Percentiles rank a stretch among this genome's conserved stretches.
Evolutionary conservation across 2,113 vertebrate species (phyloP).

Genomic region (Albula glossodonta): DNA sequence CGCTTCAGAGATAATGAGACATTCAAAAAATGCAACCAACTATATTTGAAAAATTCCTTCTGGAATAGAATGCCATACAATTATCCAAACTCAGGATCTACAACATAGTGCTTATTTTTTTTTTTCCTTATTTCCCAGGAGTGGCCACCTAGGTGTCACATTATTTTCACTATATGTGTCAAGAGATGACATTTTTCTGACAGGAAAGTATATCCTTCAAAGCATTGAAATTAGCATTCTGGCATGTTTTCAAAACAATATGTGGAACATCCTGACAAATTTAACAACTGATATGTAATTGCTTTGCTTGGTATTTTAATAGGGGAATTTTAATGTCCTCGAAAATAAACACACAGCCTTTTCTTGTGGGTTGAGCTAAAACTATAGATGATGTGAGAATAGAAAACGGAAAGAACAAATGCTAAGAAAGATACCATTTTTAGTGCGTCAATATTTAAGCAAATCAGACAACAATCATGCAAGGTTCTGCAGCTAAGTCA

Average conservation of each 20-base stretch:
- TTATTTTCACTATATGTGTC: background rate
- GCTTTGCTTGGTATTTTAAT: background rate
- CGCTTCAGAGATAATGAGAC: background rate
- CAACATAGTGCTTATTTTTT: background rate
- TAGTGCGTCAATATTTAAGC: background rate
- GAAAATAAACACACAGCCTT: background rate
- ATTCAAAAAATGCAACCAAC: background rate
- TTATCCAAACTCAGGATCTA: background rate
- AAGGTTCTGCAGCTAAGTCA: background rate
- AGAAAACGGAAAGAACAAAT: background rate
- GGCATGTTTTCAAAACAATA: background rate
- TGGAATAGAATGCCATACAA: background rate
- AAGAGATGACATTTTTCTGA: background rate
- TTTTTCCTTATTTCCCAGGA: background rate
- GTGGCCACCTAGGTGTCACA: background rate
- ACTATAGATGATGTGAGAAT: background rate
- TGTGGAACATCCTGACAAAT: background rate
- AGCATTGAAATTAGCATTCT: background rate
- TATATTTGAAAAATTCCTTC: background rate
- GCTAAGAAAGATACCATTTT: background rate
- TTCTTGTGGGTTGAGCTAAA: background rate
- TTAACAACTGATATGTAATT: background rate
- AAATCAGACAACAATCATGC: background rate
- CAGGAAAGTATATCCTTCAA: background rate
- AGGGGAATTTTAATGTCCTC: background rate